Conservation (phyloP, 2,888 invertebrate species). For the Spodoptera picta region DNA sequence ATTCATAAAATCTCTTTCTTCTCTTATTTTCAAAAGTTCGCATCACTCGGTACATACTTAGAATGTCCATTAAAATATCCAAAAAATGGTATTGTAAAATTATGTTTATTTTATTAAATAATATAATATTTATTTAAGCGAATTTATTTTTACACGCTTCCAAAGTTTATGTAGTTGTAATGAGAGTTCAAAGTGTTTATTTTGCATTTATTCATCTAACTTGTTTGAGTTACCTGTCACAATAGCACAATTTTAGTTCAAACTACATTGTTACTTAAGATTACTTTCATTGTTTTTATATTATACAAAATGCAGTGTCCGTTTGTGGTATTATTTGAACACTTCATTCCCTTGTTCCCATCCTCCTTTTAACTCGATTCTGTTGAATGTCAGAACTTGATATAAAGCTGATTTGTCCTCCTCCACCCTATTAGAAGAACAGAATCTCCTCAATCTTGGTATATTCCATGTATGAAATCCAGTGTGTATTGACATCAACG, state of each 20-base stretch:
- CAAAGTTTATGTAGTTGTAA: conserved; percentile 38
- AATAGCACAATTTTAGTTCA: conserved; percentile 56
- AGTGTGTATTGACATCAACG: too few species aligned
- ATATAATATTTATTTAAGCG: conserved; percentile 20
- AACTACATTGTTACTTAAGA: conserved; percentile 56
- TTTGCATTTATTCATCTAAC: conserved; percentile 52
- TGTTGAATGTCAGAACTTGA: too few species aligned
- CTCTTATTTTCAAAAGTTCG: not conserved
- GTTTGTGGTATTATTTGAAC: conserved; percentile 53
- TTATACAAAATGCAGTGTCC: conserved; percentile 64
- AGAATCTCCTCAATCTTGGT: too few species aligned
- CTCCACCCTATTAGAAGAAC: too few species aligned
- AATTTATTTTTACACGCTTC: conserved; percentile 33
- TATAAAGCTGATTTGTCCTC: too few species aligned
- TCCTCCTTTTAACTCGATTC: too few species aligned
- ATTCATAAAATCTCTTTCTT: too few species aligned
- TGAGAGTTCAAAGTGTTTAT: conserved; percentile 32
- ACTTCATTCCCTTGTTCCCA: not conserved
- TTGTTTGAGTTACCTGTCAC: conserved; percentile 37
- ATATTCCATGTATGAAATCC: too few species aligned
- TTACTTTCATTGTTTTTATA: conserved; percentile 63
- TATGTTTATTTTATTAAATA: conserved; percentile 13
- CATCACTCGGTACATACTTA: conserved; percentile 12
- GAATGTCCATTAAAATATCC: conserved; percentile 21
- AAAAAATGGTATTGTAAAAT: conserved; percentile 17